phyloP scores from a whole-genome alignment of 1,140 invertebrate genomes.

The Papilio polytes region DNA sequence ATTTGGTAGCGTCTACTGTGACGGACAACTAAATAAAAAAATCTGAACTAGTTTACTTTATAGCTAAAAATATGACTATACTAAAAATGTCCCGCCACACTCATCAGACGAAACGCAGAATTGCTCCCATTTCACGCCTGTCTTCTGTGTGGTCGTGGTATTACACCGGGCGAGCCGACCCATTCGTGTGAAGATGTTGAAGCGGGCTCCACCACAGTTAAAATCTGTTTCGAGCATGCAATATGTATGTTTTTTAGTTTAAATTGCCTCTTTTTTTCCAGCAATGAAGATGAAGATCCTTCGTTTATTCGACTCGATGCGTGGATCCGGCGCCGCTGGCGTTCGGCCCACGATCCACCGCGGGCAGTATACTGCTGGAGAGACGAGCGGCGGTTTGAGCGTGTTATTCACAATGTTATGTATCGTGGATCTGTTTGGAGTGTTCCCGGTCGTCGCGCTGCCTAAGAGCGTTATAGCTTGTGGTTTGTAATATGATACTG shows the following conservation, averaged over 20 bases:
- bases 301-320: conserved; percentile 40
- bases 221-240: too few species aligned
- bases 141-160: too few species aligned
- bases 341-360: conserved; percentile 57
- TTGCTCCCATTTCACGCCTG: too few species aligned
- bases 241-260: not conserved
- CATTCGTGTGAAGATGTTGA: too few species aligned
- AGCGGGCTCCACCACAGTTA: too few species aligned
- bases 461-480: conserved; percentile 89
- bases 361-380: conserved; percentile 58
- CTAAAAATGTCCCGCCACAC: too few species aligned
- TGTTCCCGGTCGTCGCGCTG: conserved; percentile 90
- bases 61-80: too few species aligned
- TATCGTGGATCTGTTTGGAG: conserved; percentile 91
- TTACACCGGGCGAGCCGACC: too few species aligned
- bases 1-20: too few species aligned
- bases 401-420: conserved; percentile 89
- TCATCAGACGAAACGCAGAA: too few species aligned
- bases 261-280: not conserved
- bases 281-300: conserved; percentile 53
- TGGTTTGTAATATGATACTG: conserved; percentile 75
- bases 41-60: too few species aligned
- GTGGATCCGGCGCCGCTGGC: conserved; percentile 17
- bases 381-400: conserved; percentile 84
- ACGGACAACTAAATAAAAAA: too few species aligned